phyloP scores from a whole-genome alignment of 2,113 vertebrate genomes.

The Laterallus jamaicensis region DNA sequence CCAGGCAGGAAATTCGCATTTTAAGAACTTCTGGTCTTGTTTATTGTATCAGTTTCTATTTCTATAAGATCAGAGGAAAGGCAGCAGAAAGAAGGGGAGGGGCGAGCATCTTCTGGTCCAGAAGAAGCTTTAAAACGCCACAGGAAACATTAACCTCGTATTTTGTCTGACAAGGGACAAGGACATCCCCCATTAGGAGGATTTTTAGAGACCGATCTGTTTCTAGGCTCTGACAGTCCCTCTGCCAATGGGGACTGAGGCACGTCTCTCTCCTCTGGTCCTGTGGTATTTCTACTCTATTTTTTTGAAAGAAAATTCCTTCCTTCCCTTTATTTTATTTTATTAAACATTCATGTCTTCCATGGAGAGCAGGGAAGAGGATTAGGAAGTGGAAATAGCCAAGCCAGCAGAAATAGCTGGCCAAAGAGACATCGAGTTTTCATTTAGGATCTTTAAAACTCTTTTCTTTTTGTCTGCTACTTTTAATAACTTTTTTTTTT shows the following conservation, averaged over 20 bases:
- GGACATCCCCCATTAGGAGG: not conserved
- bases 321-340: slow-evolving; percentile 18
- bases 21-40: slow-evolving; percentile 68
- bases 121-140: not conserved
- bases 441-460: not conserved
- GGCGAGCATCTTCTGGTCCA: slow-evolving; percentile 17
- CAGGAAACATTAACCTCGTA: slow-evolving; percentile 53
- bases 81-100: not conserved
- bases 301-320: not conserved
- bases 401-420: slow-evolving; percentile 9
- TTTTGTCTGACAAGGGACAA: not conserved
- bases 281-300: not conserved
- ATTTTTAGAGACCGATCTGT: not conserved
- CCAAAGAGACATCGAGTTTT: not conserved
- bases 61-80: slow-evolving; percentile 74
- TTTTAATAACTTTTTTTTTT: not conserved
- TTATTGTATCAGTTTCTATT: slow-evolving; percentile 72
- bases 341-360: slow-evolving; percentile 14
- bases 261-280: not conserved
- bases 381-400: not conserved
- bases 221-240: not conserved
- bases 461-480: not conserved
- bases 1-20: slow-evolving; percentile 64
- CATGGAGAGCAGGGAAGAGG: accelerated
- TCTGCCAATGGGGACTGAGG: not conserved